Evolutionary conservation across 2,888 invertebrate genomes (phyloP), one percentile per base, ranked within the genome.

Genomic region (Hyposoter didymator): DNA sequence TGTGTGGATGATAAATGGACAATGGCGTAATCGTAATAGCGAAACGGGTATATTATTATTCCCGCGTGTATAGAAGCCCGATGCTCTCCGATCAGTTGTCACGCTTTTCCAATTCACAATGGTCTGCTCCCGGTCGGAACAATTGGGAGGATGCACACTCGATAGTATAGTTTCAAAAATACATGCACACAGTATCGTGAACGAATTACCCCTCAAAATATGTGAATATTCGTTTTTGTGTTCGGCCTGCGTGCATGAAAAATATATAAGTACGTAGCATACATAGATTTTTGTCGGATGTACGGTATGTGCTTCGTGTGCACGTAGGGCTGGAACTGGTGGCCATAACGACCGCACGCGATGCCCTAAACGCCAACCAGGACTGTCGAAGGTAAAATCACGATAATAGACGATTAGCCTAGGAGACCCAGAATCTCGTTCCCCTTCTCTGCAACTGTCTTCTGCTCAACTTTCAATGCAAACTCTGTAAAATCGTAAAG

Each of bases 21-120:
- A 43, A 55, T 74, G 52, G 4, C 74, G 52, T 74, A 75, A 67
- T 66, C 39, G 84, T 76, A 88, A 82, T 83, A 69, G 78, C 85
- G 64, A 84, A 85, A 83, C 85, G 87, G 72, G 84, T 85, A 88
- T 84, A 88, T 88, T 88, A 87, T 88, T 82, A 87, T 87, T 85
- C 85, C 82, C 84, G 83, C 55, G 35, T 39, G 39, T 73, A 62
- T 52, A 75, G 69, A 74, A 47, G 22, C 43, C 43, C 70, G 35
- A 49, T 78, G 39, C 55, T 67, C 67, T 67, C 28, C 59, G 69
- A 74, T 84, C 84, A 55, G 49, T 74, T 78, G 81, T 35, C 67
- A 47, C 55, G 32, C 66, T 82, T 79, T 85, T 79, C 66, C 85
- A 82, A 55, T 75, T n/a, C n/a, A 75, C 82, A 79, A 85, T 82